Base-by-base conservation (phyloP, 2,113 vertebrate species). In the Argyrosomus japonicus region DNA sequence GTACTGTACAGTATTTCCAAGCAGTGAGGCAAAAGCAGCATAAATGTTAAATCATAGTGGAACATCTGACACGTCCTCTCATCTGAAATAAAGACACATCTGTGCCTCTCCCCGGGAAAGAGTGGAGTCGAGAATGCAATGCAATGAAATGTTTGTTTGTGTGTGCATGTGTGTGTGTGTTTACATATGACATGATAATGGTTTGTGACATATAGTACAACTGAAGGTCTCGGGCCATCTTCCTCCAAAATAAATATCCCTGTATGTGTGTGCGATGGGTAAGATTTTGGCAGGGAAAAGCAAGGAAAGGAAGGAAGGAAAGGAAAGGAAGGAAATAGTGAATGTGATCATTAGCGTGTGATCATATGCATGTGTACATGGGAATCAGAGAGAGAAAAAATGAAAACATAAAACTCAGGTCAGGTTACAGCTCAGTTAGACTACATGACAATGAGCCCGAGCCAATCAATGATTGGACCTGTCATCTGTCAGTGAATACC, bases 51-150 rank as follows among this genome's bases (percentile, higher is more conserved):
- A 86, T 89, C 90, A 81, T 19, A n/a, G 73, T 48, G 80, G 79
- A 91, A 92, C 69, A 84, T 92, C 84, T 90, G 82, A 91, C 68
- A 82, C 21, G 14, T 79, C n/a, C 57, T 63, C 62, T 72, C 71
- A 47, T 84, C 65, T 48, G 50, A 79, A 87, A 50, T 74, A 88
- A 84, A 78, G 82, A 71, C 47, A 54, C 64, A 72, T 68, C 67
- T 88, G 79, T 80, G 80, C 40, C 71, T 82, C 45, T 53, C 25
- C 6, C 47, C 63, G 68, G n/a, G 48, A 32, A 69, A 12, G 17
- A 75, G 14, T 15, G 14, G 4, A 69, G 68, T 43, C 27, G 4
- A 36, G 32, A 67, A 25, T n/a, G n/a, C n/a, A 82, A 54, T 27
- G 17, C 45, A 76, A 21, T 71, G 43, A 75, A 61, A 69, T 68